A percentile compares a stretch with the other conserved stretches of the same genome.
These are phyloP conservation scores for Pontoporia blainvillei DNA, from an alignment of 2,113 vertebrate genomes.

Conservation along the genomic window DNA sequence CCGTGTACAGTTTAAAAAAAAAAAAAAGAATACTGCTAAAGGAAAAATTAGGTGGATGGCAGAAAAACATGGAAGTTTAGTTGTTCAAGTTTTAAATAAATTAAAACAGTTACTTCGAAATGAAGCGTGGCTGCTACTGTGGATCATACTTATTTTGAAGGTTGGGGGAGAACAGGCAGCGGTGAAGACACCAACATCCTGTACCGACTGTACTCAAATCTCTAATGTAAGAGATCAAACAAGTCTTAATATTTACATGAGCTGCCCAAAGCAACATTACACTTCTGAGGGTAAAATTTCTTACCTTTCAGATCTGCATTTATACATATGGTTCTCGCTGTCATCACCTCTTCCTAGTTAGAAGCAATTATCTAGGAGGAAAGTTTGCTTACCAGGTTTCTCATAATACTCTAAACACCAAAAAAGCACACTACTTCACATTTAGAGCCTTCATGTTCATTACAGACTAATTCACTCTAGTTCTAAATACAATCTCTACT, in stretches of 20 bases:
- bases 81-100: slow-evolving; percentile 40
- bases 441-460: slow-evolving; percentile 48
- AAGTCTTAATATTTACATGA: not conserved
- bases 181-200: not conserved
- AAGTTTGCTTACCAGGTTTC: slow-evolving; percentile 34
- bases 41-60: not conserved
- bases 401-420: slow-evolving; percentile 36
- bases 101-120: slow-evolving; percentile 62
- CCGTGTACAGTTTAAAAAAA: too few species aligned
- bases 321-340: not conserved
- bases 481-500: slow-evolving; percentile 51
- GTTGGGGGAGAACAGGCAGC: not conserved
- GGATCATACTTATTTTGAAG: not conserved
- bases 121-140: not conserved
- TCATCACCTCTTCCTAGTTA: not conserved
- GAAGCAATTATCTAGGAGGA: slow-evolving; percentile 30
- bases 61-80: slow-evolving; percentile 42
- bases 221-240: not conserved
- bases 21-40: not conserved
- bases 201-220: not conserved
- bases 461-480: not conserved
- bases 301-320: not conserved
- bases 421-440: slow-evolving; percentile 46
- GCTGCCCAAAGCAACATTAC: not conserved
- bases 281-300: not conserved